Evolutionary conservation across 2,797 vertebrate species (phyloP).

Genomic region (Enteromius anoplus): DNA sequence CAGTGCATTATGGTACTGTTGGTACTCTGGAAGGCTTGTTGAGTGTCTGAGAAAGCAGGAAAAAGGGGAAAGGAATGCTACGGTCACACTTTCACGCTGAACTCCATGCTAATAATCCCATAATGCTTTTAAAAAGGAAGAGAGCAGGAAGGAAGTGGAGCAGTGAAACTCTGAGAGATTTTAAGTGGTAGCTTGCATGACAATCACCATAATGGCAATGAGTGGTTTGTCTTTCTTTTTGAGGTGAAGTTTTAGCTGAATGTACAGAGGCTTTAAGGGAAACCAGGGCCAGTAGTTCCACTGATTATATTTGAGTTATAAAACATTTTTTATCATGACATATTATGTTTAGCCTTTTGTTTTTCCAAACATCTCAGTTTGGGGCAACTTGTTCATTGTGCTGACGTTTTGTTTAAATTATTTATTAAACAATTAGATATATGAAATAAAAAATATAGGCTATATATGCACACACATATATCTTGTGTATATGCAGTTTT

Average conservation of each 20-base stretch:
- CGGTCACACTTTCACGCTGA: slow-evolving; percentile 43
- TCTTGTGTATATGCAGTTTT: neutral
- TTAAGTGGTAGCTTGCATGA: neutral
- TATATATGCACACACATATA: too few species aligned
- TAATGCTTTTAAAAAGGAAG: slow-evolving; percentile 14
- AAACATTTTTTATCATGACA: neutral
- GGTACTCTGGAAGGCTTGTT: slow-evolving; percentile 44
- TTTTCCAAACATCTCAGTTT: neutral
- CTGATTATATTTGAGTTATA: neutral
- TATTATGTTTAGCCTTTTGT: neutral
- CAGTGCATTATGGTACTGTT: slow-evolving; percentile 43
- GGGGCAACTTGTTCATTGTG: neutral
- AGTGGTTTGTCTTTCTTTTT: neutral
- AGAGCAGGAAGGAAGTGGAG: slow-evolving; percentile 25
- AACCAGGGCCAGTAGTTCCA: neutral
- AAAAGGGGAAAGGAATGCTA: slow-evolving; percentile 32
- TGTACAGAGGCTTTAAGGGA: neutral
- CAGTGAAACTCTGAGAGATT: neutral
- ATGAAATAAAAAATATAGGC: too few species aligned
- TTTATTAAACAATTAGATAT: too few species aligned
- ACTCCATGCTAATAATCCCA: slow-evolving; percentile 39
- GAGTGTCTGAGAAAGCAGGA: slow-evolving; percentile 27
- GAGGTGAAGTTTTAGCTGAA: neutral
- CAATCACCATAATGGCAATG: neutral
- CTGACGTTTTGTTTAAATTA: neutral